Evolutionary conservation across 2,797 vertebrate species (phyloP), one percentile per base, ranked within the genome.

Genomic region (Xiphorhynchus erythropygius): DNA sequence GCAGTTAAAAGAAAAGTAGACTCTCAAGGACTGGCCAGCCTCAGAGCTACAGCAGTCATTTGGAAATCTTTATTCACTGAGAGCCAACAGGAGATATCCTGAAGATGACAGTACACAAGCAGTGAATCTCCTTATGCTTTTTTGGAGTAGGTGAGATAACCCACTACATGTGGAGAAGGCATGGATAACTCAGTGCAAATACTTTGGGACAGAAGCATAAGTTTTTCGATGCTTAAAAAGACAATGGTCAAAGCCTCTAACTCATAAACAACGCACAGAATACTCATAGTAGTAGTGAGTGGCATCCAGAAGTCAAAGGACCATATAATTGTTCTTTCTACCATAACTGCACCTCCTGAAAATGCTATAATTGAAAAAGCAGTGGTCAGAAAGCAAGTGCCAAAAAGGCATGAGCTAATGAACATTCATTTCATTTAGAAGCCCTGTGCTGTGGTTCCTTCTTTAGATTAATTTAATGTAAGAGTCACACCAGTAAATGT

Each of bases 381-480:
- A 86, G 52, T 47, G 65, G 57, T 71, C 57, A 87, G 68, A 62
- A 89, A 90, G 33, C 19, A 88, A 82, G 83, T 52, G 71, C 63
- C 84, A 50, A 82, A 37, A 8, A 96, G 78, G 28, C 68, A 89
- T 27, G 71, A 89, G 64, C 33, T 84, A 55, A 59, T 28, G 65
- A 92, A 77, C 63, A 63, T 52, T 60, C 24, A 73, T 42, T 93
- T 90, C 41, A 91, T 91, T 78, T 79, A 78, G 64, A 62, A 93
- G 69, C 64, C 41, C 71, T 87, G 55, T 75, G 65, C 71, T 52
- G 22, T 62, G 28, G 22, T 69, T 37, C 39, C 28, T 33, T 88
- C 35, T 88, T 95, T 87, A 92, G 92, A 93, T 96, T 96, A 96
- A 97, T 95, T 95, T 90, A 94, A 93, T 89, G 77, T 91, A 75